Base-by-base conservation (phyloP, 2,113 vertebrate species). In the Sinocyclocheilus grahami region DNA sequence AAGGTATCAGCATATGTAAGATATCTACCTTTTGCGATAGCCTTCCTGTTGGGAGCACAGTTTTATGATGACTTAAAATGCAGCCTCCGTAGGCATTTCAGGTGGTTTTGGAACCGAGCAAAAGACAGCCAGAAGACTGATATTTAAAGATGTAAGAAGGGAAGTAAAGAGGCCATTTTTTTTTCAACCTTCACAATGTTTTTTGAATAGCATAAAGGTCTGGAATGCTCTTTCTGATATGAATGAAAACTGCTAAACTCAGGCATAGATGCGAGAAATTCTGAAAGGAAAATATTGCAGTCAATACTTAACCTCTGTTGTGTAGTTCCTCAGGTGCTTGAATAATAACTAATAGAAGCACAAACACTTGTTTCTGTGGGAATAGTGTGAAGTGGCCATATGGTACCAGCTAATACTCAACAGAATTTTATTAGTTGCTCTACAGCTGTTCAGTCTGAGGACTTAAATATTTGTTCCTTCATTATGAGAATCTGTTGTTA, bases 231-330 rank as follows among this genome's bases (percentile, higher is more conserved):
- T 84, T 60, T 72, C 71, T 78, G 87, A 85, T 87, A 85, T 87
- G 85, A 89, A 90, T 90, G 85, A 86, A 85, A 87, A 92, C 85
- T 86, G 89, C 85, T 89, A 90, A 87, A 88, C 85, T 87, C 85
- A 69, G 83, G 87, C 85, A 90, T 91, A 89, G 87, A 88, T 78
- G 90, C 85, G 87, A 80, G 33, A 42, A 51, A 53, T 18, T 27
- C 0, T 2, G 3, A 20, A 46, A 46, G 9, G 9, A 46, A 90
- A 91, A 91, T 90, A 90, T 91, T 91, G 87, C 90, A 90, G 88
- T 86, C 86, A 58, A 60, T 89, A 85, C 88, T 89, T 91, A 86
- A 33, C 27, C 22, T n/a, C 55, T 9, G 11, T 14, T 80, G 30
- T 42, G 33, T 62, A 63, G 58, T 80, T 78, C 33, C 58, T 42